phyloP scores from a whole-genome alignment of 1,140 invertebrate species.

The Hestina assimilis region DNA sequence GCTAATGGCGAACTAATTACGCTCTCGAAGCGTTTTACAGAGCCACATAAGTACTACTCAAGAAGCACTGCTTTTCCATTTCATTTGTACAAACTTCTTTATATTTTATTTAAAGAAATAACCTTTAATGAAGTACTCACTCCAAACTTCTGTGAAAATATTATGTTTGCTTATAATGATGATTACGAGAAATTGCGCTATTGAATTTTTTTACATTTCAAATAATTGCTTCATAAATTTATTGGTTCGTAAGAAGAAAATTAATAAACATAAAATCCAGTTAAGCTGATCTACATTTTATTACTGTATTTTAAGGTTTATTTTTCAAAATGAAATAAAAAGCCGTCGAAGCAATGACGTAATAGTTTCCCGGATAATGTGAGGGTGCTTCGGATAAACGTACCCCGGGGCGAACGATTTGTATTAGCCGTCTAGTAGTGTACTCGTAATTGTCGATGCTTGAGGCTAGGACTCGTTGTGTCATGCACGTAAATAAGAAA shows the following conservation, averaged over 20 bases:
- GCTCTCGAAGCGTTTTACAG: conserved; percentile 52
- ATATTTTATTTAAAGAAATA: conserved; percentile 22
- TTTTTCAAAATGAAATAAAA: conserved; percentile 32
- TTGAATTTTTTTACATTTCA: not conserved
- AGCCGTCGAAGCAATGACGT: conserved; percentile 54
- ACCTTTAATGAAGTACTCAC: conserved; percentile 4
- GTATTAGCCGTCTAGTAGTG: conserved; percentile 73
- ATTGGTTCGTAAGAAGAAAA: conserved; percentile 17
- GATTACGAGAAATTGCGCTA: not conserved
- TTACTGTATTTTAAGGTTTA: conserved; percentile 33
- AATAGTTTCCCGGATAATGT: conserved; percentile 57
- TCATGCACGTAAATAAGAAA: conserved; percentile 49
- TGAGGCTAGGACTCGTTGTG: conserved; percentile 55
- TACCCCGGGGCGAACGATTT: conserved; percentile 69
- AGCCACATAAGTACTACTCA: conserved; percentile 59
- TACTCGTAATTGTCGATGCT: conserved; percentile 72
- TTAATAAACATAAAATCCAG: too few species aligned
- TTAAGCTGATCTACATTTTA: conserved; percentile 21
- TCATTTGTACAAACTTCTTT: conserved; percentile 26
- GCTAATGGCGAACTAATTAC: conserved; percentile 73
- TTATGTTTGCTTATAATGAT: not conserved
- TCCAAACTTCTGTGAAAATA: conserved; percentile 4
- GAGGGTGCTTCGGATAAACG: conserved; percentile 61
- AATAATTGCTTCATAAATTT: conserved; percentile 6
- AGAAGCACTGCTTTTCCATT: conserved; percentile 44